phyloP scores from a whole-genome alignment of 2,113 vertebrate species.

The Eubucco bourcierii region DNA sequence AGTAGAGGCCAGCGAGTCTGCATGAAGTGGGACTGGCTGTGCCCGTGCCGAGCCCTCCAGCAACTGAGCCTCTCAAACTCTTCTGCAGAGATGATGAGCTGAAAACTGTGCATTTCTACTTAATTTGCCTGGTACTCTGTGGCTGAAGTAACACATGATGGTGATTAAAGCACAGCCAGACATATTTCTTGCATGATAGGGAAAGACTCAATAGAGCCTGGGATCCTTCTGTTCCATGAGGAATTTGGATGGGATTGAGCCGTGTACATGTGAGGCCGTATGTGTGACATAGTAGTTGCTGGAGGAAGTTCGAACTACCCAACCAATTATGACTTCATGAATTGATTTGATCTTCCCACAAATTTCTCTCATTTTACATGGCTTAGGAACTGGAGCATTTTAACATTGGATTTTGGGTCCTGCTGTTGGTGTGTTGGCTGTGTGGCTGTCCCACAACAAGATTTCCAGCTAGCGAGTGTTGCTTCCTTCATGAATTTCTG shows the following conservation, averaged over 20 bases:
- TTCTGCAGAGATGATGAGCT: slow-evolving; percentile 68
- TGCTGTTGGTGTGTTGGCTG: slow-evolving; percentile 60
- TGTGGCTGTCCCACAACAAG: slow-evolving; percentile 69
- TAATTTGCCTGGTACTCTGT: slow-evolving; percentile 70
- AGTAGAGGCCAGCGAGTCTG: slow-evolving; percentile 86
- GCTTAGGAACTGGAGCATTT: slow-evolving; percentile 74
- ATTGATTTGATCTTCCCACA: slow-evolving; percentile 66
- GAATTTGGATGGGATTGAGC: slow-evolving; percentile 67
- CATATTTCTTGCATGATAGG: slow-evolving; percentile 71
- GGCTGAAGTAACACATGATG: slow-evolving; percentile 71
- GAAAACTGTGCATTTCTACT: slow-evolving; percentile 71
- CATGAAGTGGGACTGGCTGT: slow-evolving; percentile 72
- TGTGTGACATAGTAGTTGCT: slow-evolving; percentile 50
- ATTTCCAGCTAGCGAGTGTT: slow-evolving; percentile 73
- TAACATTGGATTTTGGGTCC: slow-evolving; percentile 74
- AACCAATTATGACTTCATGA: slow-evolving; percentile 54
- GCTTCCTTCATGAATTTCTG: slow-evolving; percentile 70
- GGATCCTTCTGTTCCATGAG: slow-evolving; percentile 69
- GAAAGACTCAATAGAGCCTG: slow-evolving; percentile 67
- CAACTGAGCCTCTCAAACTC: slow-evolving; percentile 67
- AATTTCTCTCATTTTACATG: slow-evolving; percentile 63
- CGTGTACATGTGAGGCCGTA: slow-evolving; percentile 47
- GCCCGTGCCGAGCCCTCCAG: background rate
- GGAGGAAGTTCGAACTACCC: slow-evolving; percentile 62
- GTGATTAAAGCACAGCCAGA: slow-evolving; percentile 76